phyloP scores from a whole-genome alignment of 2,888 invertebrate species.

The Drosophila ustulata region DNA sequence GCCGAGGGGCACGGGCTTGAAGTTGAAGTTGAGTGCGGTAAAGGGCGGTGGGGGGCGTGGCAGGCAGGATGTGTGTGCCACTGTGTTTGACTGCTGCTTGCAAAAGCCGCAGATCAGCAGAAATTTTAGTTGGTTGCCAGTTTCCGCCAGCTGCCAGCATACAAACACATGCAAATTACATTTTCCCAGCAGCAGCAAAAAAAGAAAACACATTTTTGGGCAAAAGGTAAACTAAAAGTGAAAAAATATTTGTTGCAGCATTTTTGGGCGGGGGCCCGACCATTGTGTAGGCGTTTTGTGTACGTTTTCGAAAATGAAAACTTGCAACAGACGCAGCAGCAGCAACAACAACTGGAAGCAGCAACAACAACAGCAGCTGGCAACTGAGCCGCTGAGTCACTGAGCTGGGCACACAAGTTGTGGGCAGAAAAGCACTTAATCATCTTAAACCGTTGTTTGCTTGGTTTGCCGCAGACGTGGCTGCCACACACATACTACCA shows the following conservation, averaged over 20 bases:
- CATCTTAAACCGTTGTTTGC: constrained; percentile 81
- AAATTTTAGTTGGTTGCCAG: constrained; percentile 56
- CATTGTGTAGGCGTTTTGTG: constrained; percentile 48
- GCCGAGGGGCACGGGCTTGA: background rate
- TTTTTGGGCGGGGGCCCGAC: constrained; percentile 42
- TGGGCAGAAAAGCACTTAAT: constrained; percentile 79
- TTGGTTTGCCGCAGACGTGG: constrained; percentile 73
- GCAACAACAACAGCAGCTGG: constrained; percentile 2
- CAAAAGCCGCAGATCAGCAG: constrained; percentile 71
- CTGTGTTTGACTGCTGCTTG: constrained; percentile 14
- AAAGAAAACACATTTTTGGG: constrained; percentile 4
- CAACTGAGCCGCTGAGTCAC: constrained; percentile 44
- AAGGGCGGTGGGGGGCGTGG: background rate
- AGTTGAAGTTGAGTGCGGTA: background rate
- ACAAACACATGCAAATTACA: constrained; percentile 75
- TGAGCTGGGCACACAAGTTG: constrained; percentile 59
- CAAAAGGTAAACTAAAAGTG: constrained; percentile 15
- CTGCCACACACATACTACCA: constrained; percentile 15
- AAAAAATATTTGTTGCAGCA: constrained; percentile 56
- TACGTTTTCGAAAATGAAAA: constrained; percentile 76
- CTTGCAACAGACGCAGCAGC: constrained; percentile 52
- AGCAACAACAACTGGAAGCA: background rate
- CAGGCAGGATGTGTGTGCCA: background rate
- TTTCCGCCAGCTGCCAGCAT: constrained; percentile 42
- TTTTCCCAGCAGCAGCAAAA: constrained; percentile 46